Evolutionary conservation across 1,140 invertebrate species (phyloP), one percentile per base, ranked within the genome.

Genomic region (Drosophila bocqueti): DNA sequence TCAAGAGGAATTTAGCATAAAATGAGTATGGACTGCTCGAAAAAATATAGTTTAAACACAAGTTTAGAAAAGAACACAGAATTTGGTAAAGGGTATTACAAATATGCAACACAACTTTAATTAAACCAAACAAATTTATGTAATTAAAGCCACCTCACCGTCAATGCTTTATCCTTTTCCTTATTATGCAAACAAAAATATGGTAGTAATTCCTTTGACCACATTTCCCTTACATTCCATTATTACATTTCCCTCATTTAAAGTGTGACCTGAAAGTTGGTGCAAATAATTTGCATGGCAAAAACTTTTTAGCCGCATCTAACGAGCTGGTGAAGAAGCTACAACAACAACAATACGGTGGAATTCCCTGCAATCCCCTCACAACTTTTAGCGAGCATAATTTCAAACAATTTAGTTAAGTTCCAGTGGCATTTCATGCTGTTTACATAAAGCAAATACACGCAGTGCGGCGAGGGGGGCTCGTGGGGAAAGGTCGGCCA

Each of bases 341-440:
- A 38, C 36, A 38, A 38, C 36, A 38, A 46, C 40, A 45, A 11
- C 52, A 26, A 58, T 2, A 24, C 21, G 9, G 18, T 16, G n/a
- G 29, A 21, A 46, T 43, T 46, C 40, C 29, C 62, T 26, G 40
- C 62, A 65, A 34, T 59, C 18, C 62, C 57, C 31, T 46, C 21
- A 31, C 43, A 67, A 67, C 64, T 67, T 67, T 67, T 67, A 52
- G 47, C 57, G 16, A 73, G 59, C 67, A 81, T 76, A 76, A 86
- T 86, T 85, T 79, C 59, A 61, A 79, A 76, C 83, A 86, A 83
- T 86, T 86, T 69, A 73, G 76, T 68, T 65, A 76, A 79, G 74
- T 79, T 87, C 42, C 66, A 79, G 63, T 68, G 66, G 63, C 63
- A 79, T 86, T 87, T 83, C 66, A 67, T 63, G 54, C 66, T 86